Conservation (phyloP, 2,797 vertebrate genomes). For the Ibycter americanus region DNA sequence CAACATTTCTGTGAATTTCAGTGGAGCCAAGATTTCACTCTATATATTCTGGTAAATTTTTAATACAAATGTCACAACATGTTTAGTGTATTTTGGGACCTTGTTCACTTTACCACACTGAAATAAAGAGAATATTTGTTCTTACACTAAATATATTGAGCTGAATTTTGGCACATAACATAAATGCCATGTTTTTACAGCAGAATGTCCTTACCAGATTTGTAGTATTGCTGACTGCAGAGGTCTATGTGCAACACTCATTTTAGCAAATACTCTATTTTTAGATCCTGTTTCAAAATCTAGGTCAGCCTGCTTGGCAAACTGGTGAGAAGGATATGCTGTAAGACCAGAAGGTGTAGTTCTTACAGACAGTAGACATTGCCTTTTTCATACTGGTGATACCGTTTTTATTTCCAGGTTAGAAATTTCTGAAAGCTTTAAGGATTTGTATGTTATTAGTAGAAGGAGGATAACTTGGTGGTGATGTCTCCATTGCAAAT, state of each 20-base stretch:
- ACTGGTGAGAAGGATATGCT: not conserved
- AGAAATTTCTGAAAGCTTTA: not conserved
- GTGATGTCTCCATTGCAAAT: not conserved
- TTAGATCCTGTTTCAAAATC: slow-evolving; percentile 56
- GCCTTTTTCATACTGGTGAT: not conserved
- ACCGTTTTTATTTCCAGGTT: not conserved
- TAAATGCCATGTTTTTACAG: not conserved
- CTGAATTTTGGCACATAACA: not conserved
- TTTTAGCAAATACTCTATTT: slow-evolving; percentile 49
- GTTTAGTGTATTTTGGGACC: not conserved
- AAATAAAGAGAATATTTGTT: not conserved
- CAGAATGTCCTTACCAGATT: not conserved
- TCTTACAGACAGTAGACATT: not conserved
- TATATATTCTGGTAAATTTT: not conserved
- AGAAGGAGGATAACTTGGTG: not conserved
- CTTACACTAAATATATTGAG: not conserved
- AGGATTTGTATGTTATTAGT: not conserved
- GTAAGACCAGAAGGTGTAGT: not conserved
- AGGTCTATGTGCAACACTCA: slow-evolving; percentile 11
- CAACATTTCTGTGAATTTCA: not conserved
- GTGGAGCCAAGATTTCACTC: not conserved
- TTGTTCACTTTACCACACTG: not conserved
- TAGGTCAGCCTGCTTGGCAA: slow-evolving; percentile 50
- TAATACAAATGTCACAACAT: not conserved
- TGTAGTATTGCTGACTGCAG: slow-evolving; percentile 9